Evolutionary conservation across 2,888 invertebrate species (phyloP).

Genomic region (Argyra leucocephala): DNA sequence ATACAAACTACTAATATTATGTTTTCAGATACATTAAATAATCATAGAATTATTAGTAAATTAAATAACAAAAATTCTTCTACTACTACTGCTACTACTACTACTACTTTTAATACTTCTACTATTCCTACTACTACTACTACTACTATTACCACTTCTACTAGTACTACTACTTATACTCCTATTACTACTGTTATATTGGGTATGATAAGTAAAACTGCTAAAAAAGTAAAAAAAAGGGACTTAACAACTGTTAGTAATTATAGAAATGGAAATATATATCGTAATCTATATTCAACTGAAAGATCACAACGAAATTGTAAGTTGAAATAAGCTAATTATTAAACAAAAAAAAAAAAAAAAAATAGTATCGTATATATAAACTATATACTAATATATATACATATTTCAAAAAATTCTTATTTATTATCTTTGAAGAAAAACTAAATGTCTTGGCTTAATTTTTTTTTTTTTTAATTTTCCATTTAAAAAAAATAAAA

Average conservation of each 20-base stretch:
- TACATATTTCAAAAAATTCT: too few species aligned
- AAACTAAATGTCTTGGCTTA: background rate
- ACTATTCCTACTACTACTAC: constrained; percentile 13
- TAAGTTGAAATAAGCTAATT: too few species aligned
- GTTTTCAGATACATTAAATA: background rate
- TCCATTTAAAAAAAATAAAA: too few species aligned
- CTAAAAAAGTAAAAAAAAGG: background rate
- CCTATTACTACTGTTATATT: constrained; percentile 15
- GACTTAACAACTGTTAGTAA: background rate
- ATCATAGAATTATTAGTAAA: background rate
- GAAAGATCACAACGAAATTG: background rate
- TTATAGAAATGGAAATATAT: background rate
- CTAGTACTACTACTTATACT: constrained; percentile 18
- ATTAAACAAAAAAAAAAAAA: too few species aligned
- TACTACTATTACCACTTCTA: constrained; percentile 17
- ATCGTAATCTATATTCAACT: background rate
- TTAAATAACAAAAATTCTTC: background rate
- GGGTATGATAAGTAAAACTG: constrained; percentile 22
- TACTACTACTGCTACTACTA: background rate
- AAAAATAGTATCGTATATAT: too few species aligned
- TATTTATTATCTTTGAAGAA: too few species aligned
- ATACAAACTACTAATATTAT: too few species aligned
- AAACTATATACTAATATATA: too few species aligned
- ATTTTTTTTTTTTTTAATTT: background rate
- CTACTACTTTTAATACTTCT: background rate